A percentile compares a stretch with the other conserved stretches of the same genome.
phyloP scores from a whole-genome alignment of 2,888 invertebrate genomes.

The Nomada fabriciana region DNA sequence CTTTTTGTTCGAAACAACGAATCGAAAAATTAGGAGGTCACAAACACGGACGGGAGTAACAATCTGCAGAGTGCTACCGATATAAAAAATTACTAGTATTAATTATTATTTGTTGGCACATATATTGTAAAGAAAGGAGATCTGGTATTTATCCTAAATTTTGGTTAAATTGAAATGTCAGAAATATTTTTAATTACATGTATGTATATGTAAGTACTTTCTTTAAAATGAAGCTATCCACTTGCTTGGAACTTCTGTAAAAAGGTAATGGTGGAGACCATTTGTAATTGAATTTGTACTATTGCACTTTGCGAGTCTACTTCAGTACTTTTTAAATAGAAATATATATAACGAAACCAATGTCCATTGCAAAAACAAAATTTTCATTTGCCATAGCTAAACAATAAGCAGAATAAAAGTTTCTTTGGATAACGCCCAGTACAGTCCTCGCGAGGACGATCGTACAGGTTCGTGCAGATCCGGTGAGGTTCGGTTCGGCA shows the following conservation, averaged over 20 bases:
- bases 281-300: background rate
- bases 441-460: slow-evolving; percentile 45
- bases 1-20: slow-evolving; percentile 39
- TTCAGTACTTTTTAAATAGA: background rate
- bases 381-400: background rate
- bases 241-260: background rate
- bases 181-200: background rate
- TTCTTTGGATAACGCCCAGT: slow-evolving; percentile 55
- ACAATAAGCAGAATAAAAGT: slow-evolving; percentile 43
- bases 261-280: background rate
- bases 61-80: background rate
- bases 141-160: background rate
- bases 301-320: background rate
- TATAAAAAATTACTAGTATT: background rate
- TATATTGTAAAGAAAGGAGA: background rate
- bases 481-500: slow-evolving; percentile 61
- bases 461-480: slow-evolving; percentile 65
- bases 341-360: background rate
- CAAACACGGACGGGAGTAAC: background rate
- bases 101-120: background rate
- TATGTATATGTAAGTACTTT: background rate
- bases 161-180: background rate
- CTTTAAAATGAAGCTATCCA: background rate
- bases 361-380: background rate
- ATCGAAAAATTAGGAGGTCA: slow-evolving; percentile 35